phyloP scores from a whole-genome alignment of 2,113 vertebrate genomes.

The Sphaerodactylus townsendi region DNA sequence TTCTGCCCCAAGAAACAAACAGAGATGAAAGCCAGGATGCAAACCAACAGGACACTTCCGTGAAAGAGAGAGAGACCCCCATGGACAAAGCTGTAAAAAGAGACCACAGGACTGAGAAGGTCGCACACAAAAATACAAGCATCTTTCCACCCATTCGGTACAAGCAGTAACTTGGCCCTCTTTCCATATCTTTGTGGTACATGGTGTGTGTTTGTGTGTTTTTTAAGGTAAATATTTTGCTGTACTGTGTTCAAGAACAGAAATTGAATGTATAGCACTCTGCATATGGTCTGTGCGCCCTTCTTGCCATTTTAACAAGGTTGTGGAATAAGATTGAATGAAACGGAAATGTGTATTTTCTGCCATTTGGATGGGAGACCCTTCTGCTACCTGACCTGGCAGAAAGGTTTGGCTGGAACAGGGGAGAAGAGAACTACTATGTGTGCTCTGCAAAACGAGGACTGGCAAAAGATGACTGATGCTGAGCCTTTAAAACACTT shows the following conservation, averaged over 20 bases:
- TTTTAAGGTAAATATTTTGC: conserved; percentile 37
- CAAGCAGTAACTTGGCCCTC: conserved; percentile 11
- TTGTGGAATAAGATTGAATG: neutral
- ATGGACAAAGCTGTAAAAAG: conserved; percentile 41
- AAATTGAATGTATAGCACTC: conserved; percentile 40
- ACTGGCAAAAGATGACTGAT: too few relatives aligned
- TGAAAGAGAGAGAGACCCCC: conserved; percentile 29
- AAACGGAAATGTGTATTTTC: neutral
- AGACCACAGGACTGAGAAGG: conserved; percentile 40
- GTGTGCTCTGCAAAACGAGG: neutral
- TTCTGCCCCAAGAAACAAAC: conserved; percentile 9
- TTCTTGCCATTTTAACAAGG: conserved; percentile 28
- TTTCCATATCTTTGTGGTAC: conserved; percentile 31
- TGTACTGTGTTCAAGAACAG: conserved; percentile 57
- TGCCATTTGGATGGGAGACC: neutral
- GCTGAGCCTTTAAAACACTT: neutral
- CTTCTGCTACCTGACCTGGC: too few relatives aligned
- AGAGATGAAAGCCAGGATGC: conserved; percentile 10
- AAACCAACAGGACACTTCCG: conserved; percentile 3
- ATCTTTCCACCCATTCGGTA: conserved; percentile 62
- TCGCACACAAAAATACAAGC: conserved; percentile 43
- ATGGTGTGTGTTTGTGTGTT: neutral
- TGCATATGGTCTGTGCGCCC: conserved; percentile 38
- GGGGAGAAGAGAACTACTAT: neutral
- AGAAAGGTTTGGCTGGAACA: neutral